Evolutionary conservation across 2,797 vertebrate species (phyloP), one percentile per base, ranked within the genome.

Genomic region (Sebastes diaconus): DNA sequence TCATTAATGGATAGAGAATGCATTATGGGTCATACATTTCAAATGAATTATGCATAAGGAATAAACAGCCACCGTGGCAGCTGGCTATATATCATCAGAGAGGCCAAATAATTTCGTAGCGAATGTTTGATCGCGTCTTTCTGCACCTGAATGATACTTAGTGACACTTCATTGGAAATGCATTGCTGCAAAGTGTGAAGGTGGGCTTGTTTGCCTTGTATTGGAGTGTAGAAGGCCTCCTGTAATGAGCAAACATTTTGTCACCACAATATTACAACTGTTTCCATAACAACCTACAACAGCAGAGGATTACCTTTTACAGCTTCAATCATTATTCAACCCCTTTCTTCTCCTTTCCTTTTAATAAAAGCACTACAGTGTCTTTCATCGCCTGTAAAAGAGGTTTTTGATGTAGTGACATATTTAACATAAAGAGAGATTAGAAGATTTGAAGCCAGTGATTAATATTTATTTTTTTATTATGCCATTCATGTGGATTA

Each of bases 41-140:
- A 66, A 16, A 81, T 94, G 88, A 92, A 93, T 95, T 84, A 95
- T 94, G 85, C 88, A 94, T 87, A 11, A 91, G 80, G 64, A 73
- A 84, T 79, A 88, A 92, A 81, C 79, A 87, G 68, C 24, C 64
- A n/a, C 59, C 2, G 46, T 77, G 77, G 76, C 84, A 83, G 89
- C 61, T 7, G 65, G 72, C 66, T 69, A 54, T 82, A 69, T 18
- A 86, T 90, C 87, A 88, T 78, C 69, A 24, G 11, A 78, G 83
- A 77, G 55, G 75, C 73, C 70, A 29, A 34, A 83, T 86, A 30
- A 61, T 70, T 81, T 61, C 9, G 22, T 3, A 20, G 83, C 6
- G 16, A 72, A 76, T 78, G 80, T 91, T 84, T 89, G 84, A 93
- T 90, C 54, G 13, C 29, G 18, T 87, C 69, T 52, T 8, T 8